These are phyloP conservation scores for Syngnathus rostellatus DNA, from an alignment of 2,797 vertebrate genomes.

Conservation along the genomic window DNA sequence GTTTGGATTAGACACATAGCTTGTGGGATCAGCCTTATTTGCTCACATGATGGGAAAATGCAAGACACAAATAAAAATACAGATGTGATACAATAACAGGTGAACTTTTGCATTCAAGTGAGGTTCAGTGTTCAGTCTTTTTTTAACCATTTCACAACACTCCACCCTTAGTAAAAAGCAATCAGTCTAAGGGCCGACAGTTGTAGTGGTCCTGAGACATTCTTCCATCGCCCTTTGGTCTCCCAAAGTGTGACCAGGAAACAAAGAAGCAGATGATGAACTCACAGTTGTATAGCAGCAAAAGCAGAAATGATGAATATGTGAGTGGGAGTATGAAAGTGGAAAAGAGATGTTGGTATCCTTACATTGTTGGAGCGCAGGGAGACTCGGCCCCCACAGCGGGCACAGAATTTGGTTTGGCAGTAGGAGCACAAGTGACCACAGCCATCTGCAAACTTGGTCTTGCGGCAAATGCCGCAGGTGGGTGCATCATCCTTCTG, in stretches of 20 bases:
- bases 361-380: constrained; percentile 98
- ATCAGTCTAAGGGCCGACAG: neutral
- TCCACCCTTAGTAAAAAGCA: constrained; percentile 9
- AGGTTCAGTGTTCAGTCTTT: constrained; percentile 5
- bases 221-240: constrained; percentile 49
- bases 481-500: constrained; percentile 97
- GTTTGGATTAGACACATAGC: neutral
- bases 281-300: constrained; percentile 28
- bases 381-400: constrained; percentile 93
- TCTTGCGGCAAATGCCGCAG: constrained; percentile 96
- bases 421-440: constrained; percentile 97
- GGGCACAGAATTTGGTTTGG: constrained; percentile 96
- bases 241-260: constrained; percentile 49
- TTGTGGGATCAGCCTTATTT: constrained; percentile 8
- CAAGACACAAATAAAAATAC: constrained; percentile 30
- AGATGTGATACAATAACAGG: constrained; percentile 16
- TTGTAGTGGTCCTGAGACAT: constrained; percentile 30
- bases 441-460: constrained; percentile 96
- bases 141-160: constrained; percentile 25
- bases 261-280: constrained; percentile 35
- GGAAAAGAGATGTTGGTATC: constrained; percentile 11
- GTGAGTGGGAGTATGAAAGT: constrained; percentile 4
- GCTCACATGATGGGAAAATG: constrained; percentile 19
- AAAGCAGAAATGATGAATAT: constrained; percentile 25
- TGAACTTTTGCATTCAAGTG: constrained; percentile 13